Evolutionary conservation across 2,113 vertebrate genomes (phyloP).

Genomic region (Hippolais icterina): DNA sequence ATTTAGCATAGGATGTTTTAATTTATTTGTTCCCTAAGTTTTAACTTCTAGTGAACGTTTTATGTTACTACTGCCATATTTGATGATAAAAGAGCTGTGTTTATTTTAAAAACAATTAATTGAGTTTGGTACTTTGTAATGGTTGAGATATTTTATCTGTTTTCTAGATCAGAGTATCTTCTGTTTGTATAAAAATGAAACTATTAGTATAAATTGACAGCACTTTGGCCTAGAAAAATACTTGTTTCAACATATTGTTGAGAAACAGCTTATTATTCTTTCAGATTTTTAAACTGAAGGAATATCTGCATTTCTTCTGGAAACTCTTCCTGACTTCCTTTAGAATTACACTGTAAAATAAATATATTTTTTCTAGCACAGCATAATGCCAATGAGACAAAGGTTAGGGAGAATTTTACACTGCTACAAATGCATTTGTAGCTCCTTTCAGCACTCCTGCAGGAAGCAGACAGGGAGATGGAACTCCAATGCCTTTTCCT

Average conservation of each 20-base stretch:
- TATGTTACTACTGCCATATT: not conserved
- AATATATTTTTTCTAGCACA: not conserved
- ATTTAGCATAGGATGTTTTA: not conserved
- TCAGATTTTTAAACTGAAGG: not conserved
- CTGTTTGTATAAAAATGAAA: not conserved
- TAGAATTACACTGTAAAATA: not conserved
- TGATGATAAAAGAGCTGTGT: not conserved
- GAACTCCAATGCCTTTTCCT: not conserved
- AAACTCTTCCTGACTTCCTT: not conserved
- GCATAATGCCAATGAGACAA: not conserved
- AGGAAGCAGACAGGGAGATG: not conserved
- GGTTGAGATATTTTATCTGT: not conserved
- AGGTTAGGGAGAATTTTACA: not conserved
- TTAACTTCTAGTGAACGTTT: not conserved
- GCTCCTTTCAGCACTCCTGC: not conserved
- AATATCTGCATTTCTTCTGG: not conserved
- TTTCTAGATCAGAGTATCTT: constrained; percentile 1
- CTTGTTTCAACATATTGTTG: not conserved
- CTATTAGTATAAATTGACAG: not conserved
- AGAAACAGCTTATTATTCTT: not conserved
- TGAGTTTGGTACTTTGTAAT: not conserved
- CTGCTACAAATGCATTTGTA: not conserved
- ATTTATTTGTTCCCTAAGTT: not conserved
- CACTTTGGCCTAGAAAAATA: not conserved
- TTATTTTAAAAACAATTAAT: not conserved